Percentiles rank a stretch among this genome's conserved stretches.
Evolutionary conservation across 2,113 vertebrate species (phyloP).

Genomic region (Gymnarchus niloticus): DNA sequence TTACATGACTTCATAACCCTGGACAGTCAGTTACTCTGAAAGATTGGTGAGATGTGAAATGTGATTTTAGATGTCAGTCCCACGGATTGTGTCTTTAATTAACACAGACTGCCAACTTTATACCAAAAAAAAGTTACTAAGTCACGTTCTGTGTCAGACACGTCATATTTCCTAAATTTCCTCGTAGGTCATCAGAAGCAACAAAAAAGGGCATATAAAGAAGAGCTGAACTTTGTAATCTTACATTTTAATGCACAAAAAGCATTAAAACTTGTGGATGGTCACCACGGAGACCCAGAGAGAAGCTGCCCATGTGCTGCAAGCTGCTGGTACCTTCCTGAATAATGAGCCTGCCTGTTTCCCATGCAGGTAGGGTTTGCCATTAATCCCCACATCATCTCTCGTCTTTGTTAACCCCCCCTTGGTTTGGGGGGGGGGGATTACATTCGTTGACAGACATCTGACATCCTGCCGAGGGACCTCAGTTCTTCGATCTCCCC

Average conservation of each 20-base stretch:
- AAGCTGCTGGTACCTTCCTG: neutral
- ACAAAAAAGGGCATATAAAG: neutral
- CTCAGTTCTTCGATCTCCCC: neutral
- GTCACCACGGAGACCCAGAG: neutral
- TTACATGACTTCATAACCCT: neutral
- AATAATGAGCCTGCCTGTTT: neutral
- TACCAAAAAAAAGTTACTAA: conserved; percentile 7
- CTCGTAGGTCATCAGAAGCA: neutral
- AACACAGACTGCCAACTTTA: neutral
- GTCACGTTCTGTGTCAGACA: conserved; percentile 9
- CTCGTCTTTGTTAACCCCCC: conserved; percentile 22
- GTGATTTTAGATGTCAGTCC: neutral
- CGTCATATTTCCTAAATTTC: neutral
- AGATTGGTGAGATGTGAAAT: neutral
- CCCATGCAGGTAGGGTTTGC: conserved; percentile 14
- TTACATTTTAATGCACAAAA: conserved; percentile 1
- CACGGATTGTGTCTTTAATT: conserved; percentile 10
- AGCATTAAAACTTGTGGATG: conserved; percentile 4
- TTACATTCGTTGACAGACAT: conserved; percentile 2
- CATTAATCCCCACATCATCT: conserved; percentile 17
- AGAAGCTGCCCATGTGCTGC: neutral
- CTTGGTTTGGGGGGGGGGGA: neutral
- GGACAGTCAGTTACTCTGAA: neutral
- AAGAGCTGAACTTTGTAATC: neutral
- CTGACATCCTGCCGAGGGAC: neutral